Evolutionary conservation across 2,797 vertebrate species (phyloP).

Genomic region (Channa striata): DNA sequence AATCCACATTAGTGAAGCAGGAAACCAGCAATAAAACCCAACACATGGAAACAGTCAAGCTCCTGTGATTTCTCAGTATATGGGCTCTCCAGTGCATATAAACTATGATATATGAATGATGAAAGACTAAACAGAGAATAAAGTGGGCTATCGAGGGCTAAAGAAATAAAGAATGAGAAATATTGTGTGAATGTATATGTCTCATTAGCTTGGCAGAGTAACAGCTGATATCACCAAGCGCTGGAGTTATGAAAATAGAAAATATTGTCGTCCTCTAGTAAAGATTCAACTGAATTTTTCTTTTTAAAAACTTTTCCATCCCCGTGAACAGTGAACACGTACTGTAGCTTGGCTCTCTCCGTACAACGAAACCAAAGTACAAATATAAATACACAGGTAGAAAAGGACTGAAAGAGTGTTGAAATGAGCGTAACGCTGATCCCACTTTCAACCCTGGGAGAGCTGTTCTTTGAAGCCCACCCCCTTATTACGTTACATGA

Average conservation of each 20-base stretch:
- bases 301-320: slow-evolving; percentile 8
- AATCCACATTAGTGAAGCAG: slow-evolving; percentile 80
- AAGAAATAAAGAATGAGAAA: slow-evolving; percentile 59
- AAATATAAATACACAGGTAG: slow-evolving; percentile 39
- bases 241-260: slow-evolving; percentile 34
- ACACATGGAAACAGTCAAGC: slow-evolving; percentile 82
- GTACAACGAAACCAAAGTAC: slow-evolving; percentile 31
- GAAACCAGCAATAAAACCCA: slow-evolving; percentile 80
- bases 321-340: slow-evolving; percentile 21
- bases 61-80: slow-evolving; percentile 76
- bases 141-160: slow-evolving; percentile 43
- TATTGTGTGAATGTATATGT: slow-evolving; percentile 35
- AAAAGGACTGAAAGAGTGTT: slow-evolving; percentile 61
- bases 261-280: slow-evolving; percentile 2
- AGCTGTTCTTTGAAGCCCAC: slow-evolving; percentile 73
- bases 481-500: slow-evolving; percentile 79
- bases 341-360: slow-evolving; percentile 32
- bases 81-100: slow-evolving; percentile 75
- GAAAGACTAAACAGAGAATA: slow-evolving; percentile 70
- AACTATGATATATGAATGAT: slow-evolving; percentile 73
- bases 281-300: slow-evolving; percentile 1
- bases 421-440: slow-evolving; percentile 77
- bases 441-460: slow-evolving; percentile 81
- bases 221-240: slow-evolving; percentile 40
- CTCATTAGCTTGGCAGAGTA: slow-evolving; percentile 44